These are phyloP conservation scores for Drosophila aff. DNA, from an alignment of 1,140 invertebrate species.

Conservation along the genomic window DNA sequence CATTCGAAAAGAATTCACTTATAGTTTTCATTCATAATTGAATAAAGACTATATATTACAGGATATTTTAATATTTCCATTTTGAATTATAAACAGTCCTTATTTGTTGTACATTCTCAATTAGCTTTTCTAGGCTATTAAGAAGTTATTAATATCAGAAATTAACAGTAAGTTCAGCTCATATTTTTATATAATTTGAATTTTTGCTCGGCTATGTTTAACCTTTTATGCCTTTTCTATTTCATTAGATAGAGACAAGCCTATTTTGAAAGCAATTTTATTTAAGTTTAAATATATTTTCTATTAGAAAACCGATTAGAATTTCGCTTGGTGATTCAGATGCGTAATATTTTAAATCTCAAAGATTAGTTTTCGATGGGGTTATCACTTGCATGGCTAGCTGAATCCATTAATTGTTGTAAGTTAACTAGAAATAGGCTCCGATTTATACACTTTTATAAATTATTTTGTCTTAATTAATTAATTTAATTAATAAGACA, in stretches of 20 bases:
- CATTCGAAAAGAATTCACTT: no score
- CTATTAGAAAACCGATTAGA: not conserved
- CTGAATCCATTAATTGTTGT: not conserved
- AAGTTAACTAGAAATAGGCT: not conserved
- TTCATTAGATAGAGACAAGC: not conserved
- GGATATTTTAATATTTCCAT: no score
- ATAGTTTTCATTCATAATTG: no score
- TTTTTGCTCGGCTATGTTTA: not conserved
- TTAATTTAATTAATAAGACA: not conserved
- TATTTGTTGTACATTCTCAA: no score
- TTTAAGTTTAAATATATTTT: not conserved
- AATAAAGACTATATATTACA: not conserved
- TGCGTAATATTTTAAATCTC: conserved; percentile 12
- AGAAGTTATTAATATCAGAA: not conserved
- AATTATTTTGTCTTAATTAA: not conserved
- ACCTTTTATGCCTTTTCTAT: no score
- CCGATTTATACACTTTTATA: not conserved
- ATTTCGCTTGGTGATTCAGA: no score
- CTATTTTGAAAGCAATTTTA: not conserved
- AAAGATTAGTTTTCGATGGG: conserved; percentile 4
- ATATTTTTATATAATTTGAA: no score
- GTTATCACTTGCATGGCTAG: not conserved
- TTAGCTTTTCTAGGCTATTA: no score
- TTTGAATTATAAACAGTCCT: no score
- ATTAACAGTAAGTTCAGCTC: no score